These are phyloP conservation scores for Copidosoma aretas DNA, from an alignment of 2,888 invertebrate genomes.

Conservation along the genomic window DNA sequence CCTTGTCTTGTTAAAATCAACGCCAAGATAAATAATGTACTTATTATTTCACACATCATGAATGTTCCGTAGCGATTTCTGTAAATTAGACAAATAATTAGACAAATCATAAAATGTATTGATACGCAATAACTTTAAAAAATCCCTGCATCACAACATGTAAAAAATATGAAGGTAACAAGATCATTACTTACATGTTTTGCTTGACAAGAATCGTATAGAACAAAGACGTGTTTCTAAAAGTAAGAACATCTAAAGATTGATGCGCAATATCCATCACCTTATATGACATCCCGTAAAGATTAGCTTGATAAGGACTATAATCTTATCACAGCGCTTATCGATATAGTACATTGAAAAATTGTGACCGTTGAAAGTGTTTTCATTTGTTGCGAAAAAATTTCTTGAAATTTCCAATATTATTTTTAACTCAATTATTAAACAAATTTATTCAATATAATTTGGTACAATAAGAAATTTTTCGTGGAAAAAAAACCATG, in stretches of 20 bases:
- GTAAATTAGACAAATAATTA: background rate
- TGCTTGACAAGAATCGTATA: conserved; percentile 2
- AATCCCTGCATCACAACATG: no score
- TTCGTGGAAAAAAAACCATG: no score
- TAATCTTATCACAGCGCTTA: conserved; percentile 38
- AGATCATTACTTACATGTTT: conserved; percentile 19
- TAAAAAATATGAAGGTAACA: background rate
- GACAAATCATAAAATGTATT: background rate
- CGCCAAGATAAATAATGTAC: background rate
- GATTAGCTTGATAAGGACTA: conserved; percentile 31
- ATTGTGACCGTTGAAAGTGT: background rate
- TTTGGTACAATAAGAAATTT: no score
- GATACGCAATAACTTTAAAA: no score
- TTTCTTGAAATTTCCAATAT: no score
- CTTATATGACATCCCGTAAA: conserved; percentile 24
- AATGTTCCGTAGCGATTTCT: conserved; percentile 3
- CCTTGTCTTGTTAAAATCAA: conserved; percentile 13
- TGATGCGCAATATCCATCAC: conserved; percentile 19
- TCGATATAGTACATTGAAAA: conserved; percentile 16
- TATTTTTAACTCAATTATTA: conserved; percentile 7
- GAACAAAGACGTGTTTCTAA: background rate
- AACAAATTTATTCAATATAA: no score
- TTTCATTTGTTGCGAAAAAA: conserved; percentile 2
- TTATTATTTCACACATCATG: conserved; percentile 16
- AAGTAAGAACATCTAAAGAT: conserved; percentile 24